phyloP scores from a whole-genome alignment of 2,113 vertebrate species.

The Myiagra hebetior region DNA sequence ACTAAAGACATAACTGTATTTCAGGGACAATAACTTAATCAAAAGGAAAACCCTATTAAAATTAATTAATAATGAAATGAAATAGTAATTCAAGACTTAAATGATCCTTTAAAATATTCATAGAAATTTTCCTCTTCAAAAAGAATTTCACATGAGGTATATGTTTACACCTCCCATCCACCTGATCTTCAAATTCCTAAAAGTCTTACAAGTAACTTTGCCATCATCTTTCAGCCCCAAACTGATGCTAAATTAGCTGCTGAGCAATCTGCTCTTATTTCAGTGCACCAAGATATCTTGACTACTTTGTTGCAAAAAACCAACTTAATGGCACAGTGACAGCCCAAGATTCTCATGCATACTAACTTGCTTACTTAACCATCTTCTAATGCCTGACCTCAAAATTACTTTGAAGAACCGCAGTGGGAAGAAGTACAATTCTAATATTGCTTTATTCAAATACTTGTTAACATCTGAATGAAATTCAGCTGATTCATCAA shows the following conservation, averaged over 20 bases:
- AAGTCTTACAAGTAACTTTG: not conserved
- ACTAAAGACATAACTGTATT: not conserved
- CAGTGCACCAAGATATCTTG: not conserved
- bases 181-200: not conserved
- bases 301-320: not conserved
- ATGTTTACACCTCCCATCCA: not conserved
- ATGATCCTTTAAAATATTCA: not conserved
- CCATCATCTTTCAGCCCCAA: not conserved
- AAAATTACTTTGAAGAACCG: not conserved
- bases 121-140: not conserved
- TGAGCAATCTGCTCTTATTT: not conserved
- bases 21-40: not conserved
- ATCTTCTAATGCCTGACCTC: not conserved
- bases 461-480: not conserved
- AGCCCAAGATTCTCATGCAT: not conserved
- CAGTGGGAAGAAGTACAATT: not conserved
- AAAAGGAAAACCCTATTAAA: not conserved
- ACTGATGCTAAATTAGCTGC: not conserved
- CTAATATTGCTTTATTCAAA: not conserved
- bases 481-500: not conserved
- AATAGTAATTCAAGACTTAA: not conserved
- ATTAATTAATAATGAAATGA: not conserved
- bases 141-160: not conserved
- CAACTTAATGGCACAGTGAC: not conserved
- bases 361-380: not conserved